Percentiles rank a stretch among this genome's conserved stretches.
phyloP scores from a whole-genome alignment of 2,113 vertebrate species.

The Megalops atlanticus region DNA sequence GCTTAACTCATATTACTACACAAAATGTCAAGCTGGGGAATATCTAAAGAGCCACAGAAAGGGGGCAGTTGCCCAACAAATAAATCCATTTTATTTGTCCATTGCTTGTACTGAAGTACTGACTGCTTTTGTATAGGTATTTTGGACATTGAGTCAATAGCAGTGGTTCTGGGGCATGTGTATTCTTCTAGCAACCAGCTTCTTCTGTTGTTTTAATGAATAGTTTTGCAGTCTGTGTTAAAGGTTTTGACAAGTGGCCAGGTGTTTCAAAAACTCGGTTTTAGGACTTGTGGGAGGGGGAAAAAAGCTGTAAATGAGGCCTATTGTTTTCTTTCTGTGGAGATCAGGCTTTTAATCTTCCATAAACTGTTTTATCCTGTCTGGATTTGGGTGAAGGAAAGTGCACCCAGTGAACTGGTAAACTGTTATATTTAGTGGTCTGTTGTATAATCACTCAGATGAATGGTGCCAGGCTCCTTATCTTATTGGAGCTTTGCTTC shows the following conservation, averaged over 20 bases:
- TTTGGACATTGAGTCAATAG: no score
- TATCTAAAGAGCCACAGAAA: no score
- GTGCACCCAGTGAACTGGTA: background rate
- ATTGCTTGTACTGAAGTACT: background rate
- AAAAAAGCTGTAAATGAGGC: background rate
- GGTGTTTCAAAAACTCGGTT: background rate
- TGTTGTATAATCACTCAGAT: constrained; percentile 6
- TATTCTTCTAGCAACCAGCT: background rate
- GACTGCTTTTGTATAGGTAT: background rate
- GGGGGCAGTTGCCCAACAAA: no score
- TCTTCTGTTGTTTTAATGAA: background rate
- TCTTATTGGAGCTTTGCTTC: no score
- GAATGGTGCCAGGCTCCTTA: no score
- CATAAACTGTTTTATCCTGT: background rate
- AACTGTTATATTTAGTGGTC: background rate
- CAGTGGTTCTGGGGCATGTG: background rate
- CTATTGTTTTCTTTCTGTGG: background rate
- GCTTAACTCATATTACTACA: background rate
- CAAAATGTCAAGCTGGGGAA: background rate
- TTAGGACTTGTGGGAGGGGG: background rate
- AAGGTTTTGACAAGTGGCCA: background rate
- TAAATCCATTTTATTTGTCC: no score
- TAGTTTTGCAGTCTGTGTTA: background rate
- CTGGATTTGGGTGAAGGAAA: background rate
- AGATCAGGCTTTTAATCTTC: background rate